These are phyloP conservation scores for Acanthoscelides obtectus DNA, from an alignment of 2,888 invertebrate genomes.

Conservation along the genomic window DNA sequence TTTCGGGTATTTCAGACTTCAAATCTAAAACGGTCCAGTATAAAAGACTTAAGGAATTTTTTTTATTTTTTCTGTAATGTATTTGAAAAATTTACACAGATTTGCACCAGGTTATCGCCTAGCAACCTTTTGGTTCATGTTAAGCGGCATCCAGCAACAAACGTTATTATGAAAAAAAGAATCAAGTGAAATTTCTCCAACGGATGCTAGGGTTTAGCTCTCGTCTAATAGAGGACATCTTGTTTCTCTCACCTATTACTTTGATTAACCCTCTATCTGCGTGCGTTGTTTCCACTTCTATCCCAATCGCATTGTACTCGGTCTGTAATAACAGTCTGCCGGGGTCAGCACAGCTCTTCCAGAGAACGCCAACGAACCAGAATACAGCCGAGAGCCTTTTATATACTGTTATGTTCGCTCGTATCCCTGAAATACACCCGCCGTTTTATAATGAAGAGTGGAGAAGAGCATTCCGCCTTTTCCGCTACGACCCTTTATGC, in stretches of 20 bases:
- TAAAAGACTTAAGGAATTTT: too few species aligned
- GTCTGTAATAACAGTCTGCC: not conserved
- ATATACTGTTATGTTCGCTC: constrained; percentile 41
- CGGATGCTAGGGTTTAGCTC: too few species aligned
- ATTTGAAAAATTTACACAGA: too few species aligned
- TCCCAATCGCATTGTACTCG: not conserved
- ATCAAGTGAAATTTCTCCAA: too few species aligned
- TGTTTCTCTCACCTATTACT: constrained; percentile 19
- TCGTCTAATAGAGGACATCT: too few species aligned
- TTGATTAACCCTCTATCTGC: constrained; percentile 22
- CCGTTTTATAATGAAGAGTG: constrained; percentile 44
- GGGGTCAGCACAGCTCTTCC: not conserved
- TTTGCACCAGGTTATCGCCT: too few species aligned
- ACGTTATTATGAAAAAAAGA: too few species aligned
- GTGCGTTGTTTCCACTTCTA: not conserved
- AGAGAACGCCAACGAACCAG: constrained; percentile 24
- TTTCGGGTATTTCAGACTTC: too few species aligned
- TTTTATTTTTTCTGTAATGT: too few species aligned
- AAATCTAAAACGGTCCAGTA: too few species aligned
- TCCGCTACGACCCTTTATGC: constrained; percentile 8
- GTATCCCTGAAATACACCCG: constrained; percentile 39
- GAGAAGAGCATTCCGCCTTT: constrained; percentile 39
- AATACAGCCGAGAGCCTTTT: constrained; percentile 24
- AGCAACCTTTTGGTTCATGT: too few species aligned
- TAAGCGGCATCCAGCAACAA: too few species aligned